Base-by-base conservation (phyloP, 2,888 invertebrate species). In the Clunio marinus region DNA sequence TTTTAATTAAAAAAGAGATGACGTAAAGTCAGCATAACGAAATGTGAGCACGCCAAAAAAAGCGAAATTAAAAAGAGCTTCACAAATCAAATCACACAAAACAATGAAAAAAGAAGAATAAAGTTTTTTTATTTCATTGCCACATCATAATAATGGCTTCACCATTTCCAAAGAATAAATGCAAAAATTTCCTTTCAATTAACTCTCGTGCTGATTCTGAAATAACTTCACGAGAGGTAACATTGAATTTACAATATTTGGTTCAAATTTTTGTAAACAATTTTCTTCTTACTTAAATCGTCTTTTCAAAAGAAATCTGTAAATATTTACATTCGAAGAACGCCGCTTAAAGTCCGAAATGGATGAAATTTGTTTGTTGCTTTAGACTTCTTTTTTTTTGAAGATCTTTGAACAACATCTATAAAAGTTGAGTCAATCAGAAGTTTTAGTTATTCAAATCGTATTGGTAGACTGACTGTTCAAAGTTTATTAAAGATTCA, bases 51-150 rank as follows among this genome's bases (percentile, higher is more conserved):
- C 10, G 5, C 22, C 8, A 51, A 51, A 20, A 51, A 51, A 17
- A 51, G 20, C 51, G 51, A 22, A 51, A 22, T 2, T 51, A 51
- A 51, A n/a, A 51, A 51, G 51, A 51, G 51, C 22, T 51, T 51
- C 3, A 22, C n/a, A n/a, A n/a, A n/a, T n/a, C n/a, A 17, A 51
- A 13, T 51, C 22, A 13, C 51, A 51, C n/a, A 51, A 51, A 13
- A 32, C 51, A 51, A 51, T n/a, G 51, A 51, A 51, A 32, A n/a
- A 32, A 7, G 32, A 32, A 32, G 32, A n/a, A n/a, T n/a, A n/a
- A n/a, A n/a, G n/a, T n/a, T n/a, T n/a, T n/a, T n/a, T n/a, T n/a
- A n/a, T n/a, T n/a, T n/a, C n/a, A n/a, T n/a, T n/a, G n/a, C n/a
- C n/a, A n/a, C n/a, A n/a, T n/a, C n/a, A n/a, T n/a, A n/a, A n/a